Evolutionary conservation across 2,888 invertebrate genomes (phyloP).

Genomic region (Ophraella communa): DNA sequence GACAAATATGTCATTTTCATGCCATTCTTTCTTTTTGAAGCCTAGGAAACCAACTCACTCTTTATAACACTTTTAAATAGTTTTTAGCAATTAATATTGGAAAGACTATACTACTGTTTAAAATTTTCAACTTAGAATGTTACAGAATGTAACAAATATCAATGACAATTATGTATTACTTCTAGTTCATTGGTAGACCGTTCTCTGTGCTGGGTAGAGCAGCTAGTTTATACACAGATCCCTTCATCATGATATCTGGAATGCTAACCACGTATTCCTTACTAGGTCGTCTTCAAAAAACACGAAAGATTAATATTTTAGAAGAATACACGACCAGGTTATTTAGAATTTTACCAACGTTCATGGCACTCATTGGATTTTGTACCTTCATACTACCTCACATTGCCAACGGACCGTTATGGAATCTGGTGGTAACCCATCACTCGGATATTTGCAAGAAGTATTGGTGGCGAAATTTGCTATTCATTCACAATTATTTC

Average conservation of each 20-base stretch:
- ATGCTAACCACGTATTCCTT: constrained; percentile 70
- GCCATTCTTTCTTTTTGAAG: too few relatives aligned
- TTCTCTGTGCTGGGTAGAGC: constrained; percentile 74
- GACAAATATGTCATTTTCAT: too few relatives aligned
- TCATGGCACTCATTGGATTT: constrained; percentile 68
- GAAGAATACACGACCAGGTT: constrained; percentile 70
- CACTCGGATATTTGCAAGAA: constrained; percentile 72
- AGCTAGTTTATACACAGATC: constrained; percentile 75
- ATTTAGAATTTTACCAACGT: constrained; percentile 69
- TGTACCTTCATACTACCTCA: constrained; percentile 71
- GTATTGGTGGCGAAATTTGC: constrained; percentile 74
- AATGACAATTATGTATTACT: too few relatives aligned
- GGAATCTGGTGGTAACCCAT: constrained; percentile 72
- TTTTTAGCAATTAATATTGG: too few relatives aligned
- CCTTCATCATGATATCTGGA: constrained; percentile 74
- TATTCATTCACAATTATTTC: constrained; percentile 76
- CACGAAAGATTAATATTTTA: constrained; percentile 63
- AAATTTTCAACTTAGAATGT: too few relatives aligned
- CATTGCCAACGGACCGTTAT: constrained; percentile 70
- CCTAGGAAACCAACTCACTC: too few relatives aligned
- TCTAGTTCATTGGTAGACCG: constrained; percentile 66
- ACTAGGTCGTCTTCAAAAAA: constrained; percentile 65
- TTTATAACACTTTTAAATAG: too few relatives aligned
- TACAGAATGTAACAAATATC: neutral
- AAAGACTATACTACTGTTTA: too few relatives aligned